phyloP scores from a whole-genome alignment of 2,888 invertebrate genomes.

The Merodon equestris region DNA sequence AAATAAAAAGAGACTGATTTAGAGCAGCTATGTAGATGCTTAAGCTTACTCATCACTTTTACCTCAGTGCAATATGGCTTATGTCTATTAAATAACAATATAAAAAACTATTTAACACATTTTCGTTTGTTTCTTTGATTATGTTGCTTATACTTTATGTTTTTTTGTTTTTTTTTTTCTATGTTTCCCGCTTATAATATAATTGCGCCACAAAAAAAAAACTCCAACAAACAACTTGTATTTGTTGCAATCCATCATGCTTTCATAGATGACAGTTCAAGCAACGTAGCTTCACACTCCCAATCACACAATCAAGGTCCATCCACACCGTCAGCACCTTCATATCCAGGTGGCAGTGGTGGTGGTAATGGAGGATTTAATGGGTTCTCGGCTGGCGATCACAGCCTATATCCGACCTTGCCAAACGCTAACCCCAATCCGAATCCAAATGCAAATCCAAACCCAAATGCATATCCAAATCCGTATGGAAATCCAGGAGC shows the following conservation, averaged over 20 bases:
- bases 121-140: conserved; percentile 32
- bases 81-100: conserved; percentile 4
- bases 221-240: conserved; percentile 51
- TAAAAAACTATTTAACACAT: conserved; percentile 11
- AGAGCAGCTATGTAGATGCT: no score
- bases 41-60: conserved; percentile 9
- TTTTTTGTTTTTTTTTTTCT: conserved; percentile 58
- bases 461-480: conserved; percentile 56
- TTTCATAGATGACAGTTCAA: conserved; percentile 37
- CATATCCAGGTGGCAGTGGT: conserved; percentile 70
- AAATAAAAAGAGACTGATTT: no score
- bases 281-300: conserved; percentile 58
- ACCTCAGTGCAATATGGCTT: background rate
- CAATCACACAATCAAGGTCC: conserved; percentile 73
- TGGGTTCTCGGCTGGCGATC: conserved; percentile 77
- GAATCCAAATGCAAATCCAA: conserved; percentile 58
- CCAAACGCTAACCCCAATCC: conserved; percentile 70
- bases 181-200: conserved; percentile 52
- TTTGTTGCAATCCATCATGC: conserved; percentile 38
- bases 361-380: conserved; percentile 75
- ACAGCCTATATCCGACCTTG: conserved; percentile 75
- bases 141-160: conserved; percentile 47
- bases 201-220: conserved; percentile 59
- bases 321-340: conserved; percentile 68
- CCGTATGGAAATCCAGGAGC: conserved; percentile 23